A percentile compares a stretch with the other conserved stretches of the same genome.
Evolutionary conservation across 1,140 invertebrate species (phyloP).

Genomic region (Tigriopus japonicus): DNA sequence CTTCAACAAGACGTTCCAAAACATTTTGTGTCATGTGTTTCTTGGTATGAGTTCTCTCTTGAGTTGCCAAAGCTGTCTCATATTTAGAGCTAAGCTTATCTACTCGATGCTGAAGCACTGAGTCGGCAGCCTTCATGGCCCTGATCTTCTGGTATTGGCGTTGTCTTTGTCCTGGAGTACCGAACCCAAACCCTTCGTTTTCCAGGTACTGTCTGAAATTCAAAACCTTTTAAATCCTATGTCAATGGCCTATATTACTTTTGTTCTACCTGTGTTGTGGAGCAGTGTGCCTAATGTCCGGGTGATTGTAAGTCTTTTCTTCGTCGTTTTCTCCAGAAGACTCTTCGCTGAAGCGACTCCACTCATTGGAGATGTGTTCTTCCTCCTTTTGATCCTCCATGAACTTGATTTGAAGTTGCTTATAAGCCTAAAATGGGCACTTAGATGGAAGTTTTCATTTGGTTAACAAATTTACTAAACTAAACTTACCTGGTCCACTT

Average conservation of each 20-base stretch:
- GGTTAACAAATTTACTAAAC: too few relatives aligned
- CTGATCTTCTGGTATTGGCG: not conserved
- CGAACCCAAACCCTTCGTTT: not conserved
- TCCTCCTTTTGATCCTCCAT: not conserved
- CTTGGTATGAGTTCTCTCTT: not conserved
- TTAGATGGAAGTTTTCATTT: too few relatives aligned
- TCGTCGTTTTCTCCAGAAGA: not conserved
- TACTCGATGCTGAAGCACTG: not conserved
- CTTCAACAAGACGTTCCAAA: conserved; percentile 2
- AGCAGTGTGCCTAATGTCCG: not conserved
- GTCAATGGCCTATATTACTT: not conserved
- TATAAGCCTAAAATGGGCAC: not conserved
- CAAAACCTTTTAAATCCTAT: not conserved
- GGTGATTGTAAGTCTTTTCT: not conserved
- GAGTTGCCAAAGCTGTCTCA: not conserved
- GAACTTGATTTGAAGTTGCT: not conserved
- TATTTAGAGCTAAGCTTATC: not conserved
- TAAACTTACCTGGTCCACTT: not conserved
- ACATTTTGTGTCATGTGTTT: not conserved
- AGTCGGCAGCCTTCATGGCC: not conserved
- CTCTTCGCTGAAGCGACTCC: not conserved
- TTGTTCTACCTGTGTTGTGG: not conserved
- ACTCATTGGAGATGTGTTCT: not conserved
- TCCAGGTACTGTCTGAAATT: not conserved
- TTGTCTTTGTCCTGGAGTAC: not conserved